These are phyloP conservation scores for Galagoides demidoff DNA, from an alignment of 2,797 vertebrate genomes.

Conservation along the genomic window DNA sequence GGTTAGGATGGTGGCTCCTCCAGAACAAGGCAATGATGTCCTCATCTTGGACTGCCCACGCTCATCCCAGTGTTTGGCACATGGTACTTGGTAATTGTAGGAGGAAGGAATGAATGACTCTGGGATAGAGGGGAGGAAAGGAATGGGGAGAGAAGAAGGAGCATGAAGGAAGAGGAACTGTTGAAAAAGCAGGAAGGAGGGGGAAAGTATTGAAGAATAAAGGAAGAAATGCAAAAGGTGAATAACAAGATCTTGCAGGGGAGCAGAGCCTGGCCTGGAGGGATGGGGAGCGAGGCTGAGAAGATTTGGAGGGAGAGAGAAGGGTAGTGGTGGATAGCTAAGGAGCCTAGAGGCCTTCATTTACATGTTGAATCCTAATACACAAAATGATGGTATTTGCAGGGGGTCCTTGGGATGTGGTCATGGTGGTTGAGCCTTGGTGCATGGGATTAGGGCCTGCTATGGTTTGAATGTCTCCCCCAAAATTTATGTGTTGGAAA, in stretches of 20 bases:
- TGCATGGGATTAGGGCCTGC: neutral
- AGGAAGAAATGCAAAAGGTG: neutral
- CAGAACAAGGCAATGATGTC: neutral
- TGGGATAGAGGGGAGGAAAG: neutral
- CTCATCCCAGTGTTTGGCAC: neutral
- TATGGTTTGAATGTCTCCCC: neutral
- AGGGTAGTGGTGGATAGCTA: neutral
- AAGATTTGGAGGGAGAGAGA: neutral
- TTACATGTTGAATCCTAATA: too few species aligned
- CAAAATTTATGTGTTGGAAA: neutral
- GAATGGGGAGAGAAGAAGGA: neutral
- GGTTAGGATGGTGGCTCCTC: neutral
- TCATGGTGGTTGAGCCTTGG: neutral
- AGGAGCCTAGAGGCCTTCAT: neutral
- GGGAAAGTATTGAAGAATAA: neutral
- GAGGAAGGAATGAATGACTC: neutral
- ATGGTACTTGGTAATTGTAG: neutral
- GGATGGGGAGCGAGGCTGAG: neutral
- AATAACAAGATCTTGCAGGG: neutral
- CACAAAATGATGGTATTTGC: too few species aligned
- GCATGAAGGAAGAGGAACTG: neutral
- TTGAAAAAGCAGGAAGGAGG: neutral
- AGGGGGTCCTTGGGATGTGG: neutral
- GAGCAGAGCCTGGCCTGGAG: neutral
- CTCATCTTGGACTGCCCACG: neutral